phyloP scores from a whole-genome alignment of 2,113 vertebrate species.

The Collichthys lucidus region DNA sequence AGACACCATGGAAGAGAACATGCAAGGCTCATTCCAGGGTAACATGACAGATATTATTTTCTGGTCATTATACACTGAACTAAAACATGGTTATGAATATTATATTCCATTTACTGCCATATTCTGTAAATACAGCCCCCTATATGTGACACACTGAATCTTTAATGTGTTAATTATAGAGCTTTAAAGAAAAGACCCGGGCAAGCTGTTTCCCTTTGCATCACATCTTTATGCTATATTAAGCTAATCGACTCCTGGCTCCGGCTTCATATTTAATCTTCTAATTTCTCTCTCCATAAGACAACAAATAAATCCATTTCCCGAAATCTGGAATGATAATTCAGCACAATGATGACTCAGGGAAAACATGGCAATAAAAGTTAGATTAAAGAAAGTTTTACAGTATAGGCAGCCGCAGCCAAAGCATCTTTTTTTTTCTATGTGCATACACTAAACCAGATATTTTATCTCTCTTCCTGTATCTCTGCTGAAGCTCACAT shows the following conservation, averaged over 20 bases:
- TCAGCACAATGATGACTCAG: not conserved
- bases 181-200: not conserved
- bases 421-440: not conserved
- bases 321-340: not conserved
- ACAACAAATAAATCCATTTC: not conserved
- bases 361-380: not conserved
- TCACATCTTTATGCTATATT: not conserved
- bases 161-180: not conserved
- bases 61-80: too few relatives aligned
- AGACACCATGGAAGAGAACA: too few relatives aligned
- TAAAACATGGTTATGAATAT: too few relatives aligned
- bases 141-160: too few relatives aligned
- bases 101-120: too few relatives aligned
- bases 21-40: too few relatives aligned
- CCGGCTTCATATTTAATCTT: not conserved
- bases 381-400: not conserved
- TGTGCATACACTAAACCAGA: conserved; percentile 3
- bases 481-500: conserved; percentile 66
- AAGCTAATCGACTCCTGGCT: not conserved
- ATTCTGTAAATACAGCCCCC: too few relatives aligned
- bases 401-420: not conserved
- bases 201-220: not conserved
- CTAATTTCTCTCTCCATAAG: not conserved
- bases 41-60: too few relatives aligned
- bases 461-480: conserved; percentile 6